Evolutionary conservation across 2,888 invertebrate genomes (phyloP), one percentile per base, ranked within the genome.

Genomic region (Leuctra nigra): DNA sequence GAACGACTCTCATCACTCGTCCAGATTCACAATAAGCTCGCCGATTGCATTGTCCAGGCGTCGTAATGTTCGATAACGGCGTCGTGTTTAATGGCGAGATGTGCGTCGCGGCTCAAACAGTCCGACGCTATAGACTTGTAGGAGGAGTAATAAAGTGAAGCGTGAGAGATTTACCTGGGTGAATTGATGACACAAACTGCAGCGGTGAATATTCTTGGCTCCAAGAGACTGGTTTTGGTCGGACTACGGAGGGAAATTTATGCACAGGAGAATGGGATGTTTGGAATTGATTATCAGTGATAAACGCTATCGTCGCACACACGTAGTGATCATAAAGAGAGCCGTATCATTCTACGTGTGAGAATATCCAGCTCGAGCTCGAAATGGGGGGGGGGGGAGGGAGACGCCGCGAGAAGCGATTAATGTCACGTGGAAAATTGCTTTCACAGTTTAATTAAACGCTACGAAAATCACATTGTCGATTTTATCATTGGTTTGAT

Each of bases 121-220:
- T 50, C 50, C 35, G 35, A 50, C 50, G 25, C 20, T 18, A 35
- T 33, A 50, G 35, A 35, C 50, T 50, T 50, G 33, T 50, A 50
- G 20, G 33, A 50, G 35, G 35, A 50, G 50, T 50, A 50, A 50
- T 50, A 50, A 50, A 50, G 35, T 50, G n/a, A 44, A 20, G 44
- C 50, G 20, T 35, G 33, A 33, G 50, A 50, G 50, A 50, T 50
- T 50, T 50, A 50, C 50, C 50, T 50, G 50, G n/a, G 20, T 35
- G 50, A 50, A 50, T 50, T 50, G 50, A 50, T 50, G 50, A 50
- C 35, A 35, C 50, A 20, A 33, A 50, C 33, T 14, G 33, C 20
- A 29, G 6, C 6, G 20, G 39, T 39, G 6, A 39, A 39, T 39
- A 18, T 47, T 47, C 47, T 47, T 29, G 47, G 18, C 16, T 6